Evolutionary conservation across 2,113 vertebrate species (phyloP).

Genomic region (Gymnarchus niloticus): DNA sequence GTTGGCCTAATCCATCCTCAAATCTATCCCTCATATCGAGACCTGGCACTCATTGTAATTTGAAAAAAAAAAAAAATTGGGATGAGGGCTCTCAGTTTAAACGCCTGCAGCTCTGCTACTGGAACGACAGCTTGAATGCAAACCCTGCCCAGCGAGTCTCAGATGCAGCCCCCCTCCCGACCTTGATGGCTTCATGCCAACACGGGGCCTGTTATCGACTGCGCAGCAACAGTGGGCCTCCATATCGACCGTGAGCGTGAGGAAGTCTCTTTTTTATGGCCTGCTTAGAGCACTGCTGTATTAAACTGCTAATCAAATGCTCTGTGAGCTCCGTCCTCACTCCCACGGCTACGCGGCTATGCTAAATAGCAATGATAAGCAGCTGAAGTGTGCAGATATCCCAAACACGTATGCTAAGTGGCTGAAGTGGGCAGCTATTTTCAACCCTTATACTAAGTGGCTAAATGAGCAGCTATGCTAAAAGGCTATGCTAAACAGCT

Average conservation of each 20-base stretch:
- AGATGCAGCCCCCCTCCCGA: background rate
- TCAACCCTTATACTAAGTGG: background rate
- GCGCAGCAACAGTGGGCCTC: background rate
- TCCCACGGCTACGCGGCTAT: background rate
- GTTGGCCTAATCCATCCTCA: background rate
- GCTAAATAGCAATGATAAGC: background rate
- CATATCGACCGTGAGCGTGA: background rate
- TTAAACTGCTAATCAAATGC: no score
- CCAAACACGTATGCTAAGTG: background rate
- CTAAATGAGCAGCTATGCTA: background rate
- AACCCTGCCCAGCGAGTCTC: background rate
- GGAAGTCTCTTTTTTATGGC: background rate
- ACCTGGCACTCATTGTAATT: background rate
- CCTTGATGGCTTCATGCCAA: background rate
- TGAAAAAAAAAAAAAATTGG: background rate
- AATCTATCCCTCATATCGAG: background rate
- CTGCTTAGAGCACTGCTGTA: background rate
- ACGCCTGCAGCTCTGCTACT: background rate
- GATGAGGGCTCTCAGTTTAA: background rate
- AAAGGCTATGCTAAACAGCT: background rate
- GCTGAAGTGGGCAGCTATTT: no score
- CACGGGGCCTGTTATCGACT: background rate
- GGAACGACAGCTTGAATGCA: background rate
- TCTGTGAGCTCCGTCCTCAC: no score
- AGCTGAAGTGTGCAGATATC: no score